A percentile compares a stretch with the other conserved stretches of the same genome.
Evolutionary conservation across 2,797 vertebrate genomes (phyloP).

Genomic region (Pelodytes ibericus): DNA sequence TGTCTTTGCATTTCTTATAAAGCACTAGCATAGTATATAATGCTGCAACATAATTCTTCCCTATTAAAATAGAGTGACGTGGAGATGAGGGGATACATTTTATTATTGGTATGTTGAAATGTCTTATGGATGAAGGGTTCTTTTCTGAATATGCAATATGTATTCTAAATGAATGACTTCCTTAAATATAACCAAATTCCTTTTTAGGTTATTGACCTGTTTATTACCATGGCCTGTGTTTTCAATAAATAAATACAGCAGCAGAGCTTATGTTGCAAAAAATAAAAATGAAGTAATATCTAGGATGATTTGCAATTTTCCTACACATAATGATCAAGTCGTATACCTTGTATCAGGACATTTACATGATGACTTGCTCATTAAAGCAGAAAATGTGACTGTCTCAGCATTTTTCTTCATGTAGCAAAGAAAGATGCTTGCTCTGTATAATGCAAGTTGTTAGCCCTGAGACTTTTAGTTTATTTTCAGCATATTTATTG

Average conservation of each 20-base stretch:
- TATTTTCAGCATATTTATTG: constrained; percentile 8
- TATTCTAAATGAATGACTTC: constrained; percentile 10
- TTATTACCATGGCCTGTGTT: constrained; percentile 25
- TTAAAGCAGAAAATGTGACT: constrained; percentile 44
- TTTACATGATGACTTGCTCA: constrained; percentile 40
- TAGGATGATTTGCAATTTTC: constrained; percentile 29
- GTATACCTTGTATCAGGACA: constrained; percentile 30
- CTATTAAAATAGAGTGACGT: background rate
- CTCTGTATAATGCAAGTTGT: constrained; percentile 24
- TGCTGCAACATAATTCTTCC: background rate
- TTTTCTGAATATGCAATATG: constrained; percentile 15
- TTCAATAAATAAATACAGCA: constrained; percentile 35
- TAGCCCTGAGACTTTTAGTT: constrained; percentile 9
- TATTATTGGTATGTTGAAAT: too few species aligned
- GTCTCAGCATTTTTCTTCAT: constrained; percentile 36
- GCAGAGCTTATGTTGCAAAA: background rate
- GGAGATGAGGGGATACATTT: background rate
- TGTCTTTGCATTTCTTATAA: too few species aligned
- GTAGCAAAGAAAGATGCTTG: constrained; percentile 22
- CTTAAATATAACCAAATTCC: constrained; percentile 1
- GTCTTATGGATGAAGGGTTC: constrained; percentile 1
- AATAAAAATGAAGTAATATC: constrained; percentile 32
- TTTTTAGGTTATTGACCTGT: constrained; percentile 36
- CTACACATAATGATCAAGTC: constrained; percentile 37
- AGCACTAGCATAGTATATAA: too few species aligned